A percentile compares a stretch with the other conserved stretches of the same genome.
phyloP scores from a whole-genome alignment of 2,888 invertebrate genomes.

The Aelia acuminata region DNA sequence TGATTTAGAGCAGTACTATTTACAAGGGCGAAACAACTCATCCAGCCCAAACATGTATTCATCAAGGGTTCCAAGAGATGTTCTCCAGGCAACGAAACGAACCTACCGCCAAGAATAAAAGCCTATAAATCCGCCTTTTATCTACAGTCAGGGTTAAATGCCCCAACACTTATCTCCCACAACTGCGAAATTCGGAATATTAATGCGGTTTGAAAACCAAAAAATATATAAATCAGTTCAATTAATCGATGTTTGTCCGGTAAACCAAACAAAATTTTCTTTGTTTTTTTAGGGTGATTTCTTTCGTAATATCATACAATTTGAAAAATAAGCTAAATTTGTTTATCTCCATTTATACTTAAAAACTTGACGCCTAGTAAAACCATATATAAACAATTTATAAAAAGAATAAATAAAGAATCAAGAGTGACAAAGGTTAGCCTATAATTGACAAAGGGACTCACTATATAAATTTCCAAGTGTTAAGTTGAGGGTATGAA shows the following conservation, averaged over 20 bases:
- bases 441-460: slow-evolving; percentile 26
- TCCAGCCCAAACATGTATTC: slow-evolving; percentile 23
- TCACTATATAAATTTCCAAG: slow-evolving; percentile 22
- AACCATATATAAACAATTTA: background rate
- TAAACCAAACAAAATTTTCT: too few species aligned
- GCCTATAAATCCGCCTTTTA: background rate
- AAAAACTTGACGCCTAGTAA: too few species aligned
- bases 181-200: background rate
- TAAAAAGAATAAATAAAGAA: background rate
- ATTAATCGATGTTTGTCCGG: too few species aligned
- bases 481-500: slow-evolving; percentile 43
- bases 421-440: background rate
- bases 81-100: background rate
- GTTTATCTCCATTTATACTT: too few species aligned
- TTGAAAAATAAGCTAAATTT: too few species aligned
- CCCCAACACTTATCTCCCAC: background rate
- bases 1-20: slow-evolving; percentile 42
- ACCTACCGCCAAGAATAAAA: slow-evolving; percentile 25
- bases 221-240: background rate
- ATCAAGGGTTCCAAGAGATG: background rate
- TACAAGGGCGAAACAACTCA: background rate
- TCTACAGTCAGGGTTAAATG: slow-evolving; percentile 8
- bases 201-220: background rate
- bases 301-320: too few species aligned
- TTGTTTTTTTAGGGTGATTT: too few species aligned